phyloP scores from a whole-genome alignment of 2,113 vertebrate species.

The Anguilla rostrata region DNA sequence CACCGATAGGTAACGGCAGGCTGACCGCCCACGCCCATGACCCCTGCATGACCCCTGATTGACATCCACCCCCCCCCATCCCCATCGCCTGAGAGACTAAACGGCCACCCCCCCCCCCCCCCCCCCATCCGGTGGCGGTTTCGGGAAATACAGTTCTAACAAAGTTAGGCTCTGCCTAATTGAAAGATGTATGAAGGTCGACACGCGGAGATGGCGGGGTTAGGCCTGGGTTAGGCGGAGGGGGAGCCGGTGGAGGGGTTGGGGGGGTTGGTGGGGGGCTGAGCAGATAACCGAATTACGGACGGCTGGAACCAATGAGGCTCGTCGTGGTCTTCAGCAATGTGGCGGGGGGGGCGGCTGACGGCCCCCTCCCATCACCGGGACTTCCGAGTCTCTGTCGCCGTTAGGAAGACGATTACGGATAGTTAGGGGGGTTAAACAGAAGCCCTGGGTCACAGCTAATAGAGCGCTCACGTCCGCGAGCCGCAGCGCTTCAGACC shows the following conservation, averaged over 20 bases:
- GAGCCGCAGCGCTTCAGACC: not conserved
- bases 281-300: conserved; percentile 77
- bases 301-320: conserved; percentile 54
- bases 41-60: conserved; percentile 68
- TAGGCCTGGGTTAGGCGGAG: conserved; percentile 76
- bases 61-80: conserved; percentile 62
- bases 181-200: conserved; percentile 82
- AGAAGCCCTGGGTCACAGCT: not conserved
- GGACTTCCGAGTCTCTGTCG: conserved; percentile 33
- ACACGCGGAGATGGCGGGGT: conserved; percentile 77
- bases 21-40: conserved; percentile 55
- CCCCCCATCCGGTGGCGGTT: conserved; percentile 70
- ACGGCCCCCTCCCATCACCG: not conserved
- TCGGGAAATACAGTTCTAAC: conserved; percentile 82
- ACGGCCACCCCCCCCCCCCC: too few species aligned
- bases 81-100: conserved; percentile 75
- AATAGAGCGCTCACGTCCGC: not conserved
- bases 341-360: not conserved
- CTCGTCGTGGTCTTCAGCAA: not conserved
- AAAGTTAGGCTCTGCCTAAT: conserved; percentile 82
- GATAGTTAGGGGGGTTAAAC: conserved; percentile 3
- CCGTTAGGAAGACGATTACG: not conserved
- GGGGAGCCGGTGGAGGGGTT: conserved; percentile 76
- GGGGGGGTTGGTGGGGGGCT: too few species aligned
- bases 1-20: conserved; percentile 45